Evolutionary conservation across 2,797 vertebrate genomes (phyloP), one percentile per base, ranked within the genome.

Genomic region (Argentina silus): DNA sequence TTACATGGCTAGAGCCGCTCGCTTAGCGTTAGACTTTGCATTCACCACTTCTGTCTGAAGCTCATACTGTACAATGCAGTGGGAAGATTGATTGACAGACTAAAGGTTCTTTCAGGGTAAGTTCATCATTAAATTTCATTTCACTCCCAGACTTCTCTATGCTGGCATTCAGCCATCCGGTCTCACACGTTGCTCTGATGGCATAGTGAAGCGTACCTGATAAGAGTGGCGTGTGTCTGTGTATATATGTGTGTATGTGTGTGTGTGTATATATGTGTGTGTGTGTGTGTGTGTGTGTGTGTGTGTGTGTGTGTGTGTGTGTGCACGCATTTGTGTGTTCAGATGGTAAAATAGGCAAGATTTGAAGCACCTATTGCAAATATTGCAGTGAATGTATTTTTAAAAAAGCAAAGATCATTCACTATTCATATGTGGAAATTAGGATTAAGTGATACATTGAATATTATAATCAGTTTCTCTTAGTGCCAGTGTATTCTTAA

Each of bases 71-170:
- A 82, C 77, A 85, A 85, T 85, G 81, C 75, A 42, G 61, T 44
- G 69, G 44, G 78, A 73, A 60, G 23, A 68, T 79, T 92, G 91
- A 92, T 85, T 90, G 90, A 90, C 91, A 88, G 88, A 72, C 75
- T 72, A 66, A 79, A 79, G 80, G 78, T 82, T 86, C 82, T 89
- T 89, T 89, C 77, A 82, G 85, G 85, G 83, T 85, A 83, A 88
- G 79, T 90, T 68, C 64, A 50, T 66, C 45, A 47, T 66, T 66
- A 66, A 50, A 66, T 66, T 66, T 45, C 45, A 11, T 66, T 66
- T 66, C 63, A 66, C 65, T 67, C 53, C 63, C 63, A 4, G 23
- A 23, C 48, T 6, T 14, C 7, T 59, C 56, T 27, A 19, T 10
- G 17, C 17, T 47, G 19, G 64, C 45, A 11, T 47, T 45, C 51